phyloP scores from a whole-genome alignment of 2,888 invertebrate species.

The Hemicrepidius hirtus region DNA sequence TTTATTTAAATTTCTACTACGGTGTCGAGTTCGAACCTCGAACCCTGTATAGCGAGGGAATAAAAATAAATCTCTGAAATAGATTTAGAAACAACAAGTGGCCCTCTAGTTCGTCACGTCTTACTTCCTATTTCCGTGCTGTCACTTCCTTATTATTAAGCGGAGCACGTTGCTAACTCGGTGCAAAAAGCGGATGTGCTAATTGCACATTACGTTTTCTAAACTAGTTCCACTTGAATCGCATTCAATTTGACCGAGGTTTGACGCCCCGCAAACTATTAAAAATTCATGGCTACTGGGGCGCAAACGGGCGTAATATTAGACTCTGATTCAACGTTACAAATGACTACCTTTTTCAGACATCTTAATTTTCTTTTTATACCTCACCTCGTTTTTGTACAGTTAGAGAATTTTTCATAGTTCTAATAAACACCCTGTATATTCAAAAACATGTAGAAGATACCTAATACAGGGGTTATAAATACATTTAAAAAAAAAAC shows the following conservation, averaged over 20 bases:
- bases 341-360: not conserved
- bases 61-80: not conserved
- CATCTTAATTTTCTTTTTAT: too few relatives aligned
- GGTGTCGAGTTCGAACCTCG: too few relatives aligned
- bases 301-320: too few relatives aligned
- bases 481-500: too few relatives aligned
- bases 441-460: too few relatives aligned
- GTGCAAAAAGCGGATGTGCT: slow-evolving; percentile 34
- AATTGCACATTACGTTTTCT: slow-evolving; percentile 36
- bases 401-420: too few relatives aligned
- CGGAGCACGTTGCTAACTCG: slow-evolving; percentile 28
- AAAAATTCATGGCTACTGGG: not conserved
- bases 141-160: slow-evolving; percentile 41
- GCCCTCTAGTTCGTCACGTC: slow-evolving; percentile 20
- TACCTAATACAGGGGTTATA: too few relatives aligned
- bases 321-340: too few relatives aligned
- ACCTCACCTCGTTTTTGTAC: too few relatives aligned
- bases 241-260: slow-evolving; percentile 15
- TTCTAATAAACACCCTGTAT: too few relatives aligned
- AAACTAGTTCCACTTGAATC: slow-evolving; percentile 29
- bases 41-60: too few relatives aligned
- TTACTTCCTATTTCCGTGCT: slow-evolving; percentile 39
- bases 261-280: slow-evolving; percentile 9
- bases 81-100: slow-evolving; percentile 7
- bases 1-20: too few relatives aligned